Conservation (phyloP, 2,888 invertebrate genomes). For the Darwinula stevensoni region DNA sequence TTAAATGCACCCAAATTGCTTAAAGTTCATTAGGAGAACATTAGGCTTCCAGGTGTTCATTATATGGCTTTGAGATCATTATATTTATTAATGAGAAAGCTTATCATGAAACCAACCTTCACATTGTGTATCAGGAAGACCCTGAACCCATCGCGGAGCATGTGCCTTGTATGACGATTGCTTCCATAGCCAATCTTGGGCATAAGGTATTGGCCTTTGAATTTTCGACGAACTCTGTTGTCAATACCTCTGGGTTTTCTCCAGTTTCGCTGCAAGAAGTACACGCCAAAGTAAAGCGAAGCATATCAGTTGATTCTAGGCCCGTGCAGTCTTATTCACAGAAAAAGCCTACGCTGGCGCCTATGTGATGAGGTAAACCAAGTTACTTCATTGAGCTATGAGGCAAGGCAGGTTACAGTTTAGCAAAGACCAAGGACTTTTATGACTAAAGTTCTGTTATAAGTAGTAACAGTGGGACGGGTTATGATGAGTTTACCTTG, state of each 20-base stretch:
- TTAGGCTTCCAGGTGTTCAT: too few relatives aligned
- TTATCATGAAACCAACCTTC: constrained; percentile 28
- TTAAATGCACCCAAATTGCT: too few relatives aligned
- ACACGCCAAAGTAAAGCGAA: constrained; percentile 4
- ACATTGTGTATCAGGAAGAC: constrained; percentile 77
- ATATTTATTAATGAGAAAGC: too few relatives aligned
- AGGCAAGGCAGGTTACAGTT: too few relatives aligned
- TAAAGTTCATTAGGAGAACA: too few relatives aligned
- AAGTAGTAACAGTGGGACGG: too few relatives aligned
- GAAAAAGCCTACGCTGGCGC: not conserved
- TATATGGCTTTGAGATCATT: too few relatives aligned
- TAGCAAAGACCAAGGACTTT: too few relatives aligned
- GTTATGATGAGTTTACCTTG: constrained; percentile 44
- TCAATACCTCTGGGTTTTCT: constrained; percentile 99
- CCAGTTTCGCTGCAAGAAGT: constrained; percentile 53
- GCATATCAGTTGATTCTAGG: too few relatives aligned
- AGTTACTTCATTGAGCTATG: too few relatives aligned
- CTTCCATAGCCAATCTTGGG: constrained; percentile 98
- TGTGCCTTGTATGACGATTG: constrained; percentile 72
- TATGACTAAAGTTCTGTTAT: too few relatives aligned
- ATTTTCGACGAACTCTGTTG: constrained; percentile 91
- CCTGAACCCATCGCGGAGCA: constrained; percentile 90
- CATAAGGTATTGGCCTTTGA: constrained; percentile 98
- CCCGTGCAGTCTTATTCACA: too few relatives aligned
- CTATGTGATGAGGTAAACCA: not conserved